Evolutionary conservation across 2,797 vertebrate genomes (phyloP).

Genomic region (Todus mexicanus): DNA sequence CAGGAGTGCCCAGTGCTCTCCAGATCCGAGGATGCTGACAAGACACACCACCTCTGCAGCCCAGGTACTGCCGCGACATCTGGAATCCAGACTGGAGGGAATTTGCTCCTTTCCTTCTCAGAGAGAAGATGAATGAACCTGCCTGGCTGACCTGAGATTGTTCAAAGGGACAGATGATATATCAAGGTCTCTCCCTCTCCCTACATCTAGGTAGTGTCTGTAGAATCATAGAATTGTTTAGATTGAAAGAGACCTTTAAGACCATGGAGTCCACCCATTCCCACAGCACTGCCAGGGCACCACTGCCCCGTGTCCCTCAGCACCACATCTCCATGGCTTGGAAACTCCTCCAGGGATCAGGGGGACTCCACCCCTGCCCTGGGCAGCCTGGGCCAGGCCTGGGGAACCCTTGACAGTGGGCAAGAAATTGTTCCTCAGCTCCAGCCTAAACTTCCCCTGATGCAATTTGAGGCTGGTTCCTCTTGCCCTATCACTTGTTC

Average conservation of each 20-base stretch:
- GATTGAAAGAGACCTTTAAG: not conserved
- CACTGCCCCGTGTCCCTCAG: not conserved
- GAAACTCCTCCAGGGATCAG: not conserved
- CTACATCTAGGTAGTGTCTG: accelerated
- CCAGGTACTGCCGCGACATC: not conserved
- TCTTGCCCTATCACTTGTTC: too few species aligned
- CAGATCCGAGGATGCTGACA: not conserved
- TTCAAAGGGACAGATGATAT: not conserved
- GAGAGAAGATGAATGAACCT: slow-evolving; percentile 14
- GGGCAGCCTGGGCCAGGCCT: too few species aligned
- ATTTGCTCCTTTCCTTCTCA: not conserved
- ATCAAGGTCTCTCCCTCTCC: not conserved
- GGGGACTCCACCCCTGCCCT: not conserved
- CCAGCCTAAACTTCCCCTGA: too few species aligned
- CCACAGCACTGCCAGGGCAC: not conserved
- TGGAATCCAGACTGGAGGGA: slow-evolving; percentile 20
- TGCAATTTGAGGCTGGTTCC: too few species aligned
- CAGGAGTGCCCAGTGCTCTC: not conserved
- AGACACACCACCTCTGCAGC: not conserved
- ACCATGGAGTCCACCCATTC: not conserved
- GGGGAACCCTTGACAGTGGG: too few species aligned
- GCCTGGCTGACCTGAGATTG: not conserved
- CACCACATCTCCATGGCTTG: not conserved
- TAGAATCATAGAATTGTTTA: not conserved
- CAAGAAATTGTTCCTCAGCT: too few species aligned